A percentile compares a stretch with the other conserved stretches of the same genome.
phyloP scores from a whole-genome alignment of 1,140 invertebrate species.

The Diorhabda carinulata region DNA sequence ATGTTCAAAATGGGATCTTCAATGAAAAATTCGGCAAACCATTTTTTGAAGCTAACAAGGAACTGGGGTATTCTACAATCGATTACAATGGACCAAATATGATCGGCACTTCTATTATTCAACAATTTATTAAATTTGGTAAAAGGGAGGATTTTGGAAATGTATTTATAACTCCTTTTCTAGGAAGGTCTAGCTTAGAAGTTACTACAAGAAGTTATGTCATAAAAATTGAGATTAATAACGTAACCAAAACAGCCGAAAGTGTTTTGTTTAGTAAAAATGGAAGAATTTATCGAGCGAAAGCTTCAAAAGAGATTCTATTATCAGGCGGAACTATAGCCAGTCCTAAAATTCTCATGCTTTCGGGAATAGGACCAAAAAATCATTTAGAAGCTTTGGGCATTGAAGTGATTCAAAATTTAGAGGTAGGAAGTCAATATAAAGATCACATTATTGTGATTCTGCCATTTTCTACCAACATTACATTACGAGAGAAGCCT shows the following conservation, averaged over 20 bases:
- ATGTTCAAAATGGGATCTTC: slow-evolving; percentile 8
- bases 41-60: slow-evolving; percentile 55
- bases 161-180: slow-evolving; percentile 22
- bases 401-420: slow-evolving; percentile 42
- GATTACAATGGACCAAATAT: slow-evolving; percentile 36
- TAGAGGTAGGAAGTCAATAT: slow-evolving; percentile 63
- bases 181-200: slow-evolving; percentile 53
- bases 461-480: slow-evolving; percentile 57
- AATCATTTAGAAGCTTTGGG: slow-evolving; percentile 50
- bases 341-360: slow-evolving; percentile 54
- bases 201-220: slow-evolving; percentile 51
- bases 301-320: slow-evolving; percentile 51
- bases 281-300: slow-evolving; percentile 35
- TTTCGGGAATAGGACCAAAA: slow-evolving; percentile 56
- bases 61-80: slow-evolving; percentile 52
- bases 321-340: slow-evolving; percentile 51
- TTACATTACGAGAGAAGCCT: slow-evolving; percentile 10
- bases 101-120: slow-evolving; percentile 15
- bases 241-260: slow-evolving; percentile 55
- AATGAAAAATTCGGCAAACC: background rate
- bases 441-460: slow-evolving; percentile 77
- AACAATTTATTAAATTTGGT: slow-evolving; percentile 18
- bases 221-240: slow-evolving; percentile 64
- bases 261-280: slow-evolving; percentile 52
- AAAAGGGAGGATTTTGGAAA: slow-evolving; percentile 16